Base-by-base conservation (phyloP, 2,797 vertebrate species). In the Pelobates cultripes region DNA sequence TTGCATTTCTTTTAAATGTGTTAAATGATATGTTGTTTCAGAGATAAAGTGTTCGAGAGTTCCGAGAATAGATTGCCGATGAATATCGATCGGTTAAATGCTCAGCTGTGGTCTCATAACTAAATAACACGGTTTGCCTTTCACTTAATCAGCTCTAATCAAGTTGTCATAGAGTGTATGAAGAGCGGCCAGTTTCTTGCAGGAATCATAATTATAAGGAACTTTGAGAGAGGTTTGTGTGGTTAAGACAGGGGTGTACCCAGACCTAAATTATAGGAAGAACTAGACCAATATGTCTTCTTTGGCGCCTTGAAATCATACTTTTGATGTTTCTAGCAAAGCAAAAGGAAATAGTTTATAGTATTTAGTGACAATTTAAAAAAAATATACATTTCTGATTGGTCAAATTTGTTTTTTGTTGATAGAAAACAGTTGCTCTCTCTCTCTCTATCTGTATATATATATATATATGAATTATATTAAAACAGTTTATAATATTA, bases 191-290 rank as follows among this genome's bases (percentile, higher is more conserved):
- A 84, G 57, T 9, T 60, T 67, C 82, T 75, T 75, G 77, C 67
- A 45, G 77, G 44, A 64, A 84, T 75, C 71, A 57, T 84, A 84
- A 84, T 84, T 79, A 84, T 80, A 83, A 70, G 72, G 57, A 44
- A 55, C 28, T 73, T 51, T 74, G 67, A 79, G 66, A 67, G 73
- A 71, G 73, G 77, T 70, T 73, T 57, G 60, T 79, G 77, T 79
- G 82, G 82, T 84, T 60, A 75, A 71, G 78, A 67, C 68, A 76
- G 78, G 77, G 73, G 77, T 47, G 73, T 77, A 84, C 75, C 67
- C 73, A 69, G n/a, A 75, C 72, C 82, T 64, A 80, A 79, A 84
- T 80, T 84, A 84, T 63, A 79, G 72, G 75, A 61, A 9, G 10
- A 45, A 44, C 61, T 42, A 79, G 73, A 76, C 73, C 70, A 70